These are phyloP conservation scores for Siniperca knerii DNA, from an alignment of 2,113 vertebrate species.

Conservation along the genomic window DNA sequence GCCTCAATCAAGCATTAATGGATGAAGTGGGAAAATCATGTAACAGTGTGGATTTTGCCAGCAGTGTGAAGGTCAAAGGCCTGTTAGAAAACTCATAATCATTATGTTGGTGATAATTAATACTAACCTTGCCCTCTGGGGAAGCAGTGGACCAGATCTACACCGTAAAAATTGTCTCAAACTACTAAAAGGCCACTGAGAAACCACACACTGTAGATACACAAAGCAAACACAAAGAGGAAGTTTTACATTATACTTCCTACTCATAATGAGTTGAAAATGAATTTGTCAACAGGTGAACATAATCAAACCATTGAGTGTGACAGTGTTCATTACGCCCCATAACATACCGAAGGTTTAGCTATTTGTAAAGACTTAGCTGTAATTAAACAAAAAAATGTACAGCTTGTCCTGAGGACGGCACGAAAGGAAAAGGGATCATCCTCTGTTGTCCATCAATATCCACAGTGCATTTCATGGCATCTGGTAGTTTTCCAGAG, in stretches of 20 bases:
- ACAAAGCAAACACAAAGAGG: background rate
- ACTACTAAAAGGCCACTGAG: background rate
- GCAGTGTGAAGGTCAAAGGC: slow-evolving; percentile 28
- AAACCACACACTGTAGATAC: background rate
- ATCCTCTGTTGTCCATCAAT: background rate
- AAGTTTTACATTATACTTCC: background rate
- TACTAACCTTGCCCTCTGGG: slow-evolving; percentile 2
- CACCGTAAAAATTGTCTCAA: background rate
- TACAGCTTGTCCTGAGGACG: background rate
- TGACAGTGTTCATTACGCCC: too few relatives aligned
- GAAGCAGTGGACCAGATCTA: slow-evolving; percentile 9
- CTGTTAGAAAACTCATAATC: slow-evolving; percentile 1
- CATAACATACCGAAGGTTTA: too few relatives aligned
- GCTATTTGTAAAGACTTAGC: too few relatives aligned
- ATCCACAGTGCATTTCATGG: background rate
- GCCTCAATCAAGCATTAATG: slow-evolving; percentile 44
- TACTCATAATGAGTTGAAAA: background rate
- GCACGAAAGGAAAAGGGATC: background rate
- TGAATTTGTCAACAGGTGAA: too few relatives aligned
- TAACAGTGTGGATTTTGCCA: slow-evolving; percentile 9
- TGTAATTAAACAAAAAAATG: background rate
- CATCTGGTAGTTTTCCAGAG: too few relatives aligned
- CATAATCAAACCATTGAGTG: too few relatives aligned
- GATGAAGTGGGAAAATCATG: background rate
- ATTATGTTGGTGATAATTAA: slow-evolving; percentile 36